Conservation (phyloP, 2,113 vertebrate genomes). For the Chascanopsetta lugubris region DNA sequence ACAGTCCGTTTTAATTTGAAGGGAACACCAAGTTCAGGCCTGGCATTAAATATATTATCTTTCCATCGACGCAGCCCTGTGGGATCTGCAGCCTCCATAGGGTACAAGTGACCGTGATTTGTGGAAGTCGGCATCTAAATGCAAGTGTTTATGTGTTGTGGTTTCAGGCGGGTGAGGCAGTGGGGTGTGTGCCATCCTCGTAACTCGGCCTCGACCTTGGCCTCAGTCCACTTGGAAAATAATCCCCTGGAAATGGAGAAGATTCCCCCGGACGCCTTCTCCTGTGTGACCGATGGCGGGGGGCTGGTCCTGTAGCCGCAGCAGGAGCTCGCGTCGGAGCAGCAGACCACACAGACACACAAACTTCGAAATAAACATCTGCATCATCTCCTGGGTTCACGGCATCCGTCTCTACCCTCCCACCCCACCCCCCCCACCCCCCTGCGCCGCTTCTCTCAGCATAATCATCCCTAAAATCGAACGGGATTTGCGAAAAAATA, state of each 20-base stretch:
- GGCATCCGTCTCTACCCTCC: background rate
- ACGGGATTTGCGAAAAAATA: conserved; percentile 3
- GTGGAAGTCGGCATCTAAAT: background rate
- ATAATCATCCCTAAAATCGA: background rate
- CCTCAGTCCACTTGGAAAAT: conserved; percentile 83
- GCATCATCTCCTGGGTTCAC: background rate
- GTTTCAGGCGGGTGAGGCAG: conserved; percentile 75
- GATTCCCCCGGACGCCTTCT: conserved; percentile 78
- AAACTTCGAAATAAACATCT: background rate
- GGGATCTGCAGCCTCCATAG: background rate
- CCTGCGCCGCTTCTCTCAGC: background rate
- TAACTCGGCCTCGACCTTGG: conserved; percentile 76
- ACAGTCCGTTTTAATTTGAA: no score
- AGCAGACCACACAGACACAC: conserved; percentile 19
- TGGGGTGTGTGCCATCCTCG: conserved; percentile 83
- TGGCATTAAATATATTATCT: no score
- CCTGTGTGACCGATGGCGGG: conserved; percentile 73
- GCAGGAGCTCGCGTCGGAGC: conserved; percentile 37
- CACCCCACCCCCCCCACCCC: no score
- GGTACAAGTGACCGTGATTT: background rate
- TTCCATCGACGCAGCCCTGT: no score
- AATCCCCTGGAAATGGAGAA: conserved; percentile 77
- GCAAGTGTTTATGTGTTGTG: conserved; percentile 18
- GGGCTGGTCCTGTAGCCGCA: conserved; percentile 81
- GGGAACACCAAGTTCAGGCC: no score